These are phyloP conservation scores for Gisinianus flammeolus DNA, from an alignment of 2,888 invertebrate species.

Conservation along the genomic window DNA sequence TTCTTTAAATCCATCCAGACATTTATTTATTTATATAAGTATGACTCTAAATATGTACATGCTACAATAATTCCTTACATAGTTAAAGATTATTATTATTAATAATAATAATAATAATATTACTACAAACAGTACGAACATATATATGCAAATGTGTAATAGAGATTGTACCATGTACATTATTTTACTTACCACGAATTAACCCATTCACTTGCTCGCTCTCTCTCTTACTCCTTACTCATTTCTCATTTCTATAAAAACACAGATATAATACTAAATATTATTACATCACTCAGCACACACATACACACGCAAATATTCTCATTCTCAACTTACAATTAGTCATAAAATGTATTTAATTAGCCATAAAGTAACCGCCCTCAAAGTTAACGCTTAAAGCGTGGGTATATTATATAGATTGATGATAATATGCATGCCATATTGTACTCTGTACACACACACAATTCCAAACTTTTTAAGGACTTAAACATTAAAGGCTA, in stretches of 20 bases:
- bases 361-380: constrained; percentile 2
- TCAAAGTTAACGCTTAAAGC: no score
- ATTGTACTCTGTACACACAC: not conserved
- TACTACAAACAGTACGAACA: not conserved
- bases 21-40: not conserved
- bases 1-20: not conserved
- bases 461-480: not conserved
- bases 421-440: not conserved
- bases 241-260: no score
- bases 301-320: not conserved
- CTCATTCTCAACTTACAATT: not conserved
- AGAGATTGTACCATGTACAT: no score
- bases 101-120: not conserved
- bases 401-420: not conserved
- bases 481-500: not conserved
- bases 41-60: not conserved
- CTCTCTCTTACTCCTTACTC: no score
- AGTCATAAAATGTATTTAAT: constrained; percentile 7
- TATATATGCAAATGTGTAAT: not conserved
- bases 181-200: no score
- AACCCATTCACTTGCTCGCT: no score
- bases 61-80: no score
- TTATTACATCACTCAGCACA: not conserved
- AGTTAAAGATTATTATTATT: no score
- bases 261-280: not conserved